phyloP scores from a whole-genome alignment of 2,797 vertebrate species.

The Gobionotothen gibberifrons region DNA sequence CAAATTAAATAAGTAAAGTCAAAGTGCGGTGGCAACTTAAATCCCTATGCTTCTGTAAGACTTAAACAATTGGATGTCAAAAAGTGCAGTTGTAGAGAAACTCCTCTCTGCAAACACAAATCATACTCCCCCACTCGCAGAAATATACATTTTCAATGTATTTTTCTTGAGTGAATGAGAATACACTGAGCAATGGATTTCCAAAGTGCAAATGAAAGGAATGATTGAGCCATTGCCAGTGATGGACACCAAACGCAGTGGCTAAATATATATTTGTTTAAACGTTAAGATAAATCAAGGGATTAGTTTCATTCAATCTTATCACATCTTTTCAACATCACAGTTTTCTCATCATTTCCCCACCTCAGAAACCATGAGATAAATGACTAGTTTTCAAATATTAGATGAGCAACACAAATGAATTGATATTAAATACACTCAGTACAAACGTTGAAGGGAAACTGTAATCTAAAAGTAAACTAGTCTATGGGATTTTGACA shows the following conservation, averaged over 20 bases:
- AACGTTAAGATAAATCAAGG: constrained; percentile 25
- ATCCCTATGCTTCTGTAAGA: constrained; percentile 55
- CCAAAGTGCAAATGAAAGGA: constrained; percentile 71
- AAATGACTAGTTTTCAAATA: constrained; percentile 22
- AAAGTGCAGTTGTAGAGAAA: constrained; percentile 66
- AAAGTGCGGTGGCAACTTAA: constrained; percentile 61
- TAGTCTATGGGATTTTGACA: constrained; percentile 41
- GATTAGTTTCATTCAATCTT: constrained; percentile 41
- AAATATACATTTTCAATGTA: constrained; percentile 28
- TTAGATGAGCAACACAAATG: constrained; percentile 50
- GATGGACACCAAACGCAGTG: constrained; percentile 36
- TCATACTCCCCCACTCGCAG: constrained; percentile 24
- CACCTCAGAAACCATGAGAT: constrained; percentile 19
- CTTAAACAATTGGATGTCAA: constrained; percentile 50
- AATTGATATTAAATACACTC: constrained; percentile 23
- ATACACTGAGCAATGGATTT: constrained; percentile 34
- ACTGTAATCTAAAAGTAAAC: constrained; percentile 50
- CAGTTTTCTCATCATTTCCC: constrained; percentile 18
- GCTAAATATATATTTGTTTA: constrained; percentile 9
- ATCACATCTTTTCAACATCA: constrained; percentile 38
- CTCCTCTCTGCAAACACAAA: constrained; percentile 24
- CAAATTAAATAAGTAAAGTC: constrained; percentile 49
- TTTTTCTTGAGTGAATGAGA: constrained; percentile 36
- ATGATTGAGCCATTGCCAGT: constrained; percentile 45
- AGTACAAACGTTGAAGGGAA: constrained; percentile 38